These are phyloP conservation scores for Microchirus variegatus DNA, from an alignment of 2,797 vertebrate genomes.

Conservation along the genomic window DNA sequence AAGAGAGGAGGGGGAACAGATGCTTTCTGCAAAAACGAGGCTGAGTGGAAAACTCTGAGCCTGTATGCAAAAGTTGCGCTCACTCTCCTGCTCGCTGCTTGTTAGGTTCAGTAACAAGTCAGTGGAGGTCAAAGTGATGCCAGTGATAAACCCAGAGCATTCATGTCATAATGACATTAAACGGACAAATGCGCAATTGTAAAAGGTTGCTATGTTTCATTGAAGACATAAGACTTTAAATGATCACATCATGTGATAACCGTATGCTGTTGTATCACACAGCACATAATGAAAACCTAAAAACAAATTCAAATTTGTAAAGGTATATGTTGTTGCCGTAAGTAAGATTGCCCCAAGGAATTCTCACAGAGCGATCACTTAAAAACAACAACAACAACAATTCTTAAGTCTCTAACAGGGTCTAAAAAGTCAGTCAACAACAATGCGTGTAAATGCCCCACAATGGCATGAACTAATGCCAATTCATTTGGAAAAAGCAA, in stretches of 20 bases:
- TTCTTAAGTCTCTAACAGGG: too few species aligned
- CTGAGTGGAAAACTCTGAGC: slow-evolving; percentile 5
- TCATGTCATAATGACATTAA: not conserved
- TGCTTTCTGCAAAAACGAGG: slow-evolving; percentile 30
- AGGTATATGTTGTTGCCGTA: too few species aligned
- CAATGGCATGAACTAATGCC: too few species aligned
- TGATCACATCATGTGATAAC: not conserved
- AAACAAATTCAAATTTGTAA: too few species aligned
- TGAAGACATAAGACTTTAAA: not conserved
- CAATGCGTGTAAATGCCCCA: too few species aligned
- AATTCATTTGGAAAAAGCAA: too few species aligned
- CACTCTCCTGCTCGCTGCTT: not conserved
- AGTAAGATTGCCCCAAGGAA: too few species aligned
- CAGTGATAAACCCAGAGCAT: not conserved
- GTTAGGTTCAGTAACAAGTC: not conserved
- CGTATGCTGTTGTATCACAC: not conserved
- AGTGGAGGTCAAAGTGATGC: not conserved
- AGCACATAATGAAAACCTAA: not conserved
- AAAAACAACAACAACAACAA: too few species aligned
- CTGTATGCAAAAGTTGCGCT: slow-evolving; percentile 10
- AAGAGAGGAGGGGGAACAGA: slow-evolving; percentile 43
- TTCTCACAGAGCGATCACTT: too few species aligned
- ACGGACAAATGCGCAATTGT: not conserved
- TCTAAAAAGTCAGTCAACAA: too few species aligned
- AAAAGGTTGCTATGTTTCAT: too few species aligned